These are phyloP conservation scores for Actenoides hombroni DNA, from an alignment of 2,113 vertebrate genomes.

Conservation along the genomic window DNA sequence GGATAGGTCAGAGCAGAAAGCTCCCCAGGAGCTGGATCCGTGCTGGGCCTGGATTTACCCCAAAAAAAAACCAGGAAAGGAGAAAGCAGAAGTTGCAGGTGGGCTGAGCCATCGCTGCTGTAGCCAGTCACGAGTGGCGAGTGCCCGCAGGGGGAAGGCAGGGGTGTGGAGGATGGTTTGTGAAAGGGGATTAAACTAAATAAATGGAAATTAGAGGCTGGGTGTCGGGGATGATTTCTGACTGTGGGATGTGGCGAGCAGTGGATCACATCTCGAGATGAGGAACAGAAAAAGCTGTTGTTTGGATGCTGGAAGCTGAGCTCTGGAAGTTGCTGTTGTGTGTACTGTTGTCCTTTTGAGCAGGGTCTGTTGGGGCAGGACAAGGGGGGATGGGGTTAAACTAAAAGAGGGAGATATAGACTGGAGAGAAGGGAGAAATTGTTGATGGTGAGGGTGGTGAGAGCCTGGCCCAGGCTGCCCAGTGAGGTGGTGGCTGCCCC, in stretches of 20 bases:
- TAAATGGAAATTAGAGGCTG: background rate
- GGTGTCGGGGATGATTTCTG: background rate
- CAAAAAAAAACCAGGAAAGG: background rate
- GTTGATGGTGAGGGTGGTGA: no score
- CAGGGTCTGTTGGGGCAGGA: no score
- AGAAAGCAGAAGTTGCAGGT: background rate
- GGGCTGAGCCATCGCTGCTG: fast-evolving
- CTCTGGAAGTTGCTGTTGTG: background rate
- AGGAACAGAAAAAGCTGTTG: background rate
- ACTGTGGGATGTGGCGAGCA: background rate
- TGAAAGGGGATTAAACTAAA: background rate
- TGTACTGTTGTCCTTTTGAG: no score
- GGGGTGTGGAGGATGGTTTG: background rate
- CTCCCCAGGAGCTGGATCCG: background rate
- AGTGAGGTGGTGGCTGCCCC: no score
- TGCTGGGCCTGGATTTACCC: background rate
- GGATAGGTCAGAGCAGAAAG: background rate
- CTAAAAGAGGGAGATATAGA: background rate
- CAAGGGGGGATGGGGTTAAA: background rate
- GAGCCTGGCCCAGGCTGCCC: background rate
- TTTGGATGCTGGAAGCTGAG: background rate
- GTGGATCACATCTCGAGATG: fast-evolving
- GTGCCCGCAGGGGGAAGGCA: background rate
- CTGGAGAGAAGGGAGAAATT: no score
- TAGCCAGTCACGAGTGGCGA: background rate